Conservation (phyloP, 2,888 invertebrate species). For the Troides helena region DNA sequence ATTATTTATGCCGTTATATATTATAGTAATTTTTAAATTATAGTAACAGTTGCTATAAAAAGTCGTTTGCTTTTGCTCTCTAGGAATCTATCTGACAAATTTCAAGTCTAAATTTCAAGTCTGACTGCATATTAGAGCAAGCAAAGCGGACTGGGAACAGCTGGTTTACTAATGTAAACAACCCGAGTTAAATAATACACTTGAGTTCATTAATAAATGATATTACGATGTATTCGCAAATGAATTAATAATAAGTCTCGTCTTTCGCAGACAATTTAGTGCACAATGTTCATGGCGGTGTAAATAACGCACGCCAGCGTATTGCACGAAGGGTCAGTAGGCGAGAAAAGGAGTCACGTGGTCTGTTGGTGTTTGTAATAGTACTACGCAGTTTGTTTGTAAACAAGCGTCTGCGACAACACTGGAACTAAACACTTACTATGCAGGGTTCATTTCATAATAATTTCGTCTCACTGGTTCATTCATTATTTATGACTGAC, state of each 20-base stretch:
- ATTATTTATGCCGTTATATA: no score
- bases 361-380: slow-evolving; percentile 1
- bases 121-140: no score
- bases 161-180: no score
- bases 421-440: slow-evolving; percentile 9
- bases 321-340: slow-evolving; percentile 14
- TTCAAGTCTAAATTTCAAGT: no score
- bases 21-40: no score
- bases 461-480: slow-evolving; percentile 1
- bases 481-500: slow-evolving; percentile 15
- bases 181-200: no score
- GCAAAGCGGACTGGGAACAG: no score
- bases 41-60: no score
- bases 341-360: slow-evolving; percentile 18
- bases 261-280: neutral
- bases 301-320: slow-evolving; percentile 3
- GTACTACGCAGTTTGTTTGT: slow-evolving; percentile 19
- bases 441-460: slow-evolving; percentile 15
- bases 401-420: slow-evolving; percentile 7
- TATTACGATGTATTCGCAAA: neutral
- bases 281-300: neutral
- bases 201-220: neutral
- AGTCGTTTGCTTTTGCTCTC: no score
- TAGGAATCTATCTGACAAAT: no score
- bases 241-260: neutral